Base-by-base conservation (phyloP, 2,888 invertebrate species). In the Plebejus anna region DNA sequence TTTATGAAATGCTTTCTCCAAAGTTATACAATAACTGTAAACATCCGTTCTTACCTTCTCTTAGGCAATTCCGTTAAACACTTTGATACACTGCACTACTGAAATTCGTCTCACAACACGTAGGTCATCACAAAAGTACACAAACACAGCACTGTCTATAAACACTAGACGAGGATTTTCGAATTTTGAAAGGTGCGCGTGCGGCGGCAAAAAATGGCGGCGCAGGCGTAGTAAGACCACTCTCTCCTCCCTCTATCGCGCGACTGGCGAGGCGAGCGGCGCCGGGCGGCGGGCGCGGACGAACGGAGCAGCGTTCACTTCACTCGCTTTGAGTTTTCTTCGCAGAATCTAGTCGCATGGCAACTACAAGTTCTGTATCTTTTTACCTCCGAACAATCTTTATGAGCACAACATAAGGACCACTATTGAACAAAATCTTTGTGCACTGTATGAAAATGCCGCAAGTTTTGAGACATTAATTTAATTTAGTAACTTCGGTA, bases 1-100 rank as follows among this genome's bases (percentile, higher is more conserved):
- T 55, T 57, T 71, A 70, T 70, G 73, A 70, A 78, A 61, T 71
- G 83, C 85, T 84, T 84, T 84, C 87, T 84, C 85, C 83, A 82
- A 86, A 86, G 87, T 93, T 92, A 91, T 87, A 92, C 92, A 93
- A 92, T 89, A 93, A 92, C 93, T 90, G 93, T 92, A 90, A 90
- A 92, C 86, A 90, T 90, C 87, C 89, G 88, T 85, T 87, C 91
- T 92, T 92, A 94, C 93, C 92, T 93, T 83, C 85, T 86, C 88
- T 90, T 88, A 88, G 90, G 87, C 90, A 91, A 92, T 88, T 93
- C 93, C 93, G 92, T 91, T 91, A 90, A 94, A 90, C 90, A 91
- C 89, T 32, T 87, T 90, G 84, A 88, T 84, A 89, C 92, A 92
- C 92, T 89, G 89, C 92, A 92, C 92, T 92, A 84, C 90, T 90